A percentile compares a stretch with the other conserved stretches of the same genome.
These are phyloP conservation scores for Rotaria magnacalcarata DNA, from an alignment of 2,888 invertebrate genomes.

Conservation along the genomic window DNA sequence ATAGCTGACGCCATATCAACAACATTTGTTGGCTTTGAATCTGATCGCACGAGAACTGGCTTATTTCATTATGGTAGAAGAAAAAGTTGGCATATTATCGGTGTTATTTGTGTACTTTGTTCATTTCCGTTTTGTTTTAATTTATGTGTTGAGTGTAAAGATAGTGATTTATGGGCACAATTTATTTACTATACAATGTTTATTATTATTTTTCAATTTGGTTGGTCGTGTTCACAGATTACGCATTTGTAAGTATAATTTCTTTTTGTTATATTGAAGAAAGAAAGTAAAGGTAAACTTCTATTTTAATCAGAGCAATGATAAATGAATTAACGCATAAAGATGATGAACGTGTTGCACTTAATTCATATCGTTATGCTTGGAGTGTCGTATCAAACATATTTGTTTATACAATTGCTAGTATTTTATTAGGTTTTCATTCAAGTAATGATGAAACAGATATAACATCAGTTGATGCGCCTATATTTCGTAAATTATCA, in stretches of 20 bases:
- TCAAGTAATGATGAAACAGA: neutral
- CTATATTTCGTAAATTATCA: conserved; percentile 49
- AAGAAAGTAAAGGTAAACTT: too few species aligned
- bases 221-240: conserved; percentile 85
- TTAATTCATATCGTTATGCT: conserved; percentile 69
- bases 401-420: conserved; percentile 74
- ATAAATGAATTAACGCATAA: conserved; percentile 66
- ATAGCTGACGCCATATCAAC: conserved; percentile 78
- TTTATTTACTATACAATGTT: conserved; percentile 62
- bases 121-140: conserved; percentile 46
- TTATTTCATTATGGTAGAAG: conserved; percentile 65
- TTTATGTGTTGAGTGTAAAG: conserved; percentile 51
- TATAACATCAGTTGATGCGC: neutral
- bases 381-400: conserved; percentile 83
- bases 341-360: conserved; percentile 57
- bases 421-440: conserved; percentile 64
- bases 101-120: conserved; percentile 41
- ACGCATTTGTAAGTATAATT: conserved; percentile 67
- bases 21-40: conserved; percentile 78
- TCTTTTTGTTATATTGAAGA: too few species aligned
- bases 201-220: conserved; percentile 75
- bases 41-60: conserved; percentile 68
- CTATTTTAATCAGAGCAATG: conserved; percentile 61
- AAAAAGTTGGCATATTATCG: conserved; percentile 77
- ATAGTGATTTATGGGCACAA: conserved; percentile 65